Percentiles rank a stretch among this genome's conserved stretches.
These are phyloP conservation scores for Forbesichthys papilliferus DNA, from an alignment of 2,113 vertebrate species.

Conservation along the genomic window DNA sequence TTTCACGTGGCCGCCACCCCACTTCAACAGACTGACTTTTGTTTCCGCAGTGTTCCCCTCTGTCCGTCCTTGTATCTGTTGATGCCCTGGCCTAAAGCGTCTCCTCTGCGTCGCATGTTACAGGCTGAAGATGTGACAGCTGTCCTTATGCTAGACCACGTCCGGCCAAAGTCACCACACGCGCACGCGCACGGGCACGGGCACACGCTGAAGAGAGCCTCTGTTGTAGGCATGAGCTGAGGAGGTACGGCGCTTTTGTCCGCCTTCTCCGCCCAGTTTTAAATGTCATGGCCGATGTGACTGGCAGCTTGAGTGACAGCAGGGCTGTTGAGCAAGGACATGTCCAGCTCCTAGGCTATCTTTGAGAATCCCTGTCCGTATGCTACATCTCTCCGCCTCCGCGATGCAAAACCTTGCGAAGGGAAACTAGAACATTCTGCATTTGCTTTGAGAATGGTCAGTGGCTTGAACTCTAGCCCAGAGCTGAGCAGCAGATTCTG, in stretches of 20 bases:
- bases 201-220: constrained; percentile 50
- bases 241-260: constrained; percentile 68
- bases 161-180: constrained; percentile 71
- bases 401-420: neutral
- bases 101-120: constrained; percentile 65
- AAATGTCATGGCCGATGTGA: constrained; percentile 74
- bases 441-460: constrained; percentile 14
- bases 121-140: constrained; percentile 77
- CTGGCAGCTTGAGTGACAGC: constrained; percentile 65
- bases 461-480: constrained; percentile 1
- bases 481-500: neutral
- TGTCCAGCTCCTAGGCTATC: constrained; percentile 66
- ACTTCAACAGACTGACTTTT: neutral
- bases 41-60: constrained; percentile 16
- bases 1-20: constrained; percentile 56
- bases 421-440: neutral
- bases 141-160: constrained; percentile 74
- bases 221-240: constrained; percentile 57
- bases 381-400: constrained; percentile 32
- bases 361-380: constrained; percentile 46
- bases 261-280: constrained; percentile 68
- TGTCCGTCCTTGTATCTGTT: constrained; percentile 63
- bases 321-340: constrained; percentile 62
- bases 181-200: constrained; percentile 55
- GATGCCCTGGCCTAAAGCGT: constrained; percentile 65